Base-by-base conservation (phyloP, 1,140 invertebrate species). In the Drosophila nannoptera region DNA sequence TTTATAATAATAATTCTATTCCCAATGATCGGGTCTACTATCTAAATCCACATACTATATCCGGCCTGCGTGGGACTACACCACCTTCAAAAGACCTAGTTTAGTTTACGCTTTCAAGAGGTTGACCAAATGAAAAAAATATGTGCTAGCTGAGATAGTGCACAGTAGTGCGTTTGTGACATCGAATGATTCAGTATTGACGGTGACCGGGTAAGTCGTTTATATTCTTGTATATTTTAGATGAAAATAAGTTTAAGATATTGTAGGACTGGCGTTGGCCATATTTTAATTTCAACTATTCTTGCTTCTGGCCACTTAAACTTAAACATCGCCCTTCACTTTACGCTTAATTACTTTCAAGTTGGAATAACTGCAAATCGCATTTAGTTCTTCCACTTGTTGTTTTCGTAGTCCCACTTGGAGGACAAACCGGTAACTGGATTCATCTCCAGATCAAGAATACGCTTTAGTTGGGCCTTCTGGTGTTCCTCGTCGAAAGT, bases 391-490 rank as follows among this genome's bases (percentile, higher is more conserved):
- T 94, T 94, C 93, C 93, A 94, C 77, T 92, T 91, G 78, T 93
- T 92, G 91, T 93, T 94, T 88, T 94, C 92, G 73, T 94, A 93
- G 89, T 94, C 93, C 93, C 93, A 94, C 82, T 93, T 92, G 78
- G 93, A 93, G 48, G 92, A 89, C 38, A 94, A 82, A 36, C 97
- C 97, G 68, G 93, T 92, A 12, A 98, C 90, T 0, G 94, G 95
- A 88, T 97, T 95, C 1, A 94, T 91, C 84, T 94, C 92, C 52
- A 97, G 89, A 84, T 94, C 93, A 78, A 97, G 90, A 92, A 97
- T 96, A 78, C 94, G 92, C 86, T 94, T 92, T 65, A 97, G 89
- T 87, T 96, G 94, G 4, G 94, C 94, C 88, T 94, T 92, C 89
- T 94, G 93, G 70, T 91, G 90, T 81, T 97, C 97, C 56, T 94